A percentile compares a stretch with the other conserved stretches of the same genome.
Conservation (phyloP, 2,888 invertebrate genomes). For the Microplitis manilae region DNA sequence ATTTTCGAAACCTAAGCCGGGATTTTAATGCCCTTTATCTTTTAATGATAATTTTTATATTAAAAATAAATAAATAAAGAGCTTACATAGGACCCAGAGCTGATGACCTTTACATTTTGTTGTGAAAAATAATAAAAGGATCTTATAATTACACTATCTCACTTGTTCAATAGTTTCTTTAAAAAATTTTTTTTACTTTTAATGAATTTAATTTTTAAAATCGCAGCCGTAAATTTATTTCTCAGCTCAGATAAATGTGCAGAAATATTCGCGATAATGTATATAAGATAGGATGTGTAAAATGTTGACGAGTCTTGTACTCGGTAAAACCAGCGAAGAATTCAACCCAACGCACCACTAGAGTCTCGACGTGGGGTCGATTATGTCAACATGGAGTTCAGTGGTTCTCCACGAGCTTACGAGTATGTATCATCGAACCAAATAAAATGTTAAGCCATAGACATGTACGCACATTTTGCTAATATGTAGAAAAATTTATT, state of each 20-base stretch:
- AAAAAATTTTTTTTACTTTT: neutral
- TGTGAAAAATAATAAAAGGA: too few relatives aligned
- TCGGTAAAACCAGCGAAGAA: constrained; percentile 16
- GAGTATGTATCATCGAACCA: neutral
- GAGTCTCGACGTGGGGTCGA: constrained; percentile 55
- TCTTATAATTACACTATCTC: too few relatives aligned
- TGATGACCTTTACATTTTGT: too few relatives aligned
- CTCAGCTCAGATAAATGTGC: constrained; percentile 42
- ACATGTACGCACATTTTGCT: neutral
- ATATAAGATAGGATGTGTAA: constrained; percentile 33
- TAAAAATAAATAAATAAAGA: too few relatives aligned
- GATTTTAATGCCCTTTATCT: too few relatives aligned
- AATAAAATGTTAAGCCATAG: constrained; percentile 3
- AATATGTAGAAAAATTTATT: neutral
- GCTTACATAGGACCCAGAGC: too few relatives aligned
- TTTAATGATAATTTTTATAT: too few relatives aligned
- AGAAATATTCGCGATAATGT: constrained; percentile 35
- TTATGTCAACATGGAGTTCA: constrained; percentile 58
- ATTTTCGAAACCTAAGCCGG: too few relatives aligned
- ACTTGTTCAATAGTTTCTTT: too few relatives aligned
- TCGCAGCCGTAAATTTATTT: constrained; percentile 45
- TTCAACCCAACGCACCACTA: constrained; percentile 31
- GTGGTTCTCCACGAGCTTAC: constrained; percentile 53
- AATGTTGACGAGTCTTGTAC: constrained; percentile 34
- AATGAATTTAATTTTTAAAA: neutral